Conservation (phyloP, 2,888 invertebrate species). For the Dryobota labecula region DNA sequence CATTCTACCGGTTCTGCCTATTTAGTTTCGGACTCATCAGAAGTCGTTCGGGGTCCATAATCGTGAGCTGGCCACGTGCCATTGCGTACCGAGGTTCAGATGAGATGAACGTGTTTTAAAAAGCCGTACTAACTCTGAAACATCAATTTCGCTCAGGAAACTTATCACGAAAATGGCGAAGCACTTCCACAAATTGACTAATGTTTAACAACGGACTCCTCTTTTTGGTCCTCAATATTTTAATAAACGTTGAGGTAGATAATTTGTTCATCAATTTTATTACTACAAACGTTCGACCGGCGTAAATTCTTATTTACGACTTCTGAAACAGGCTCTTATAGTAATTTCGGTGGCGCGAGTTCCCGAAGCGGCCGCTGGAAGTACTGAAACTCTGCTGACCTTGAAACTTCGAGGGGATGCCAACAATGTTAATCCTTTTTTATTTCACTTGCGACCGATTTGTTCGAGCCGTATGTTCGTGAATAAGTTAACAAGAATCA, state of each 20-base stretch:
- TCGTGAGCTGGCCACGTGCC: neutral
- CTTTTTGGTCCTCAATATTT: constrained; percentile 15
- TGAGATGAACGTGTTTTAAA: neutral
- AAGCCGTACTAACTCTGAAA: constrained; percentile 11
- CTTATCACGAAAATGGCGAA: constrained; percentile 38
- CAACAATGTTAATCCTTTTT: constrained; percentile 42
- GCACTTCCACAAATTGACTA: constrained; percentile 43
- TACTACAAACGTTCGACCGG: constrained; percentile 30
- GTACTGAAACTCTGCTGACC: constrained; percentile 33
- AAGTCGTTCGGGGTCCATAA: neutral
- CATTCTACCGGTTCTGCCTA: neutral
- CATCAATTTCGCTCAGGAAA: constrained; percentile 13
- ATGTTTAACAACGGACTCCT: constrained; percentile 26
- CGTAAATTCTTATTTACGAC: constrained; percentile 46
- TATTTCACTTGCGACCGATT: constrained; percentile 38
- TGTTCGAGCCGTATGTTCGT: constrained; percentile 26
- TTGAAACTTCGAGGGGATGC: constrained; percentile 48
- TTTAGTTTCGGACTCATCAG: neutral
- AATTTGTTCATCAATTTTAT: constrained; percentile 44
- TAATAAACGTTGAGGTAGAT: constrained; percentile 16
- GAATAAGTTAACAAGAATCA: constrained; percentile 44
- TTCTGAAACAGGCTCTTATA: constrained; percentile 47
- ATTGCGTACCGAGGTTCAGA: neutral
- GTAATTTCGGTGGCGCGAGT: constrained; percentile 44
- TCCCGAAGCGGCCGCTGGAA: constrained; percentile 9